These are phyloP conservation scores for Gorsachius goisagi DNA, from an alignment of 2,113 vertebrate species.

Conservation along the genomic window DNA sequence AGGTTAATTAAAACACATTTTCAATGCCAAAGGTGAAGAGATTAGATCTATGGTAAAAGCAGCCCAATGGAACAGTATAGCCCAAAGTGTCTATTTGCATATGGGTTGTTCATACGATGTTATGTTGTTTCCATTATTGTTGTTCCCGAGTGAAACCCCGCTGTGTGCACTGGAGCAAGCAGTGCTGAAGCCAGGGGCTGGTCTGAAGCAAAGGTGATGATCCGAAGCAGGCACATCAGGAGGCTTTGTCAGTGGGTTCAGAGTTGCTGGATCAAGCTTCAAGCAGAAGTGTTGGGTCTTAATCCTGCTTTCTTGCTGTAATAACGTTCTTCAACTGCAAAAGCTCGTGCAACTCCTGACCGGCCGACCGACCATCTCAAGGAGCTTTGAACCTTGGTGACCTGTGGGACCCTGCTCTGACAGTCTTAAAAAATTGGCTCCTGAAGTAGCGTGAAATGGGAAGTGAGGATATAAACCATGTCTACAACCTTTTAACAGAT, in stretches of 20 bases:
- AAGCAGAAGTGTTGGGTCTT: not conserved
- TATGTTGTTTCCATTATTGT: not conserved
- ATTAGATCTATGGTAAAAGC: conserved; percentile 33
- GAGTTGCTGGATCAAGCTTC: not conserved
- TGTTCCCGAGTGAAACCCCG: not conserved
- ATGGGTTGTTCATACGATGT: accelerated
- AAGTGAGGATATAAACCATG: not conserved
- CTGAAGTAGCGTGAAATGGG: not conserved
- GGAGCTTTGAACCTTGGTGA: not conserved
- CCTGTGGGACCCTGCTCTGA: not conserved
- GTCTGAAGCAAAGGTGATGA: not conserved
- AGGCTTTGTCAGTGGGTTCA: not conserved
- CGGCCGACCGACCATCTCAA: not conserved
- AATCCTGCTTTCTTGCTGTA: not conserved
- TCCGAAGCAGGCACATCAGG: accelerated
- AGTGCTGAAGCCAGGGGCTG: not conserved
- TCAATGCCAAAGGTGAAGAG: conserved; percentile 15
- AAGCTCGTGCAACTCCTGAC: not conserved
- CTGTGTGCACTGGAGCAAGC: not conserved
- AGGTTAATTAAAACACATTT: conserved; percentile 54
- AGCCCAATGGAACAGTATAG: not conserved
- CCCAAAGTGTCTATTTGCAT: not conserved
- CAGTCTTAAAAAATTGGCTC: not conserved
- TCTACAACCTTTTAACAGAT: not conserved
- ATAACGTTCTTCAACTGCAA: not conserved